Evolutionary conservation across 2,888 invertebrate species (phyloP).

Genomic region (Pammene fasciana): DNA sequence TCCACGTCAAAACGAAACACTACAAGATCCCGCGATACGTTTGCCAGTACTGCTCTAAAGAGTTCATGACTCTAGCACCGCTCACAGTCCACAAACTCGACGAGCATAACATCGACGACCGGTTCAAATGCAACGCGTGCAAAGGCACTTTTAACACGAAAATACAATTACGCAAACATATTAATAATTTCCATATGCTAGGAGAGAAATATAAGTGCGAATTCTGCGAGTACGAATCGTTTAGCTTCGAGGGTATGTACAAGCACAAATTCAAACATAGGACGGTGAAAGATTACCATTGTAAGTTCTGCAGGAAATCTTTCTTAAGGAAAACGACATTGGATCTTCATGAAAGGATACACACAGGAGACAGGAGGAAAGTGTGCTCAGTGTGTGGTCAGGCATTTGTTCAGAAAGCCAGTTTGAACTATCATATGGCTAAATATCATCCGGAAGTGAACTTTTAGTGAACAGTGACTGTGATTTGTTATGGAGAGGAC

Average conservation of each 20-base stretch:
- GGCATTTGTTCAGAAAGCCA: conserved; percentile 76
- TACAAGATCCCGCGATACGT: conserved; percentile 58
- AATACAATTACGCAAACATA: conserved; percentile 62
- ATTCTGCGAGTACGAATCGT: conserved; percentile 67
- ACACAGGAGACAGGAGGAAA: conserved; percentile 70
- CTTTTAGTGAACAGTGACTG: conserved; percentile 50
- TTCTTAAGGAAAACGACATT: conserved; percentile 68
- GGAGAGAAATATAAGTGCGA: conserved; percentile 66
- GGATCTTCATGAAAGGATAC: conserved; percentile 68
- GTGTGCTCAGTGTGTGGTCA: conserved; percentile 68
- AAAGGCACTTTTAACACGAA: conserved; percentile 64
- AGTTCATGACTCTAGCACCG: conserved; percentile 62
- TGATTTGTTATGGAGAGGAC: conserved; percentile 11
- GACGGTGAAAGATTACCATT: conserved; percentile 70
- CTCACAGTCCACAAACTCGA: conserved; percentile 63
- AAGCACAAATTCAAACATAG: conserved; percentile 74
- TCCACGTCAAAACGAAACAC: conserved; percentile 65
- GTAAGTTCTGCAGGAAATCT: conserved; percentile 72
- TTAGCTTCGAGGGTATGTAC: conserved; percentile 60
- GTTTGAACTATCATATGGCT: conserved; percentile 74
- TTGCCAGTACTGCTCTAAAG: conserved; percentile 58
- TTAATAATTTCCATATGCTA: conserved; percentile 70
- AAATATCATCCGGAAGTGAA: conserved; percentile 74
- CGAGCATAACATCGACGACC: conserved; percentile 64
- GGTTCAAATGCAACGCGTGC: conserved; percentile 70